A percentile compares a stretch with the other conserved stretches of the same genome.
Conservation (phyloP, 1,140 invertebrate genomes). For the Lordiphosa stackelbergi region DNA sequence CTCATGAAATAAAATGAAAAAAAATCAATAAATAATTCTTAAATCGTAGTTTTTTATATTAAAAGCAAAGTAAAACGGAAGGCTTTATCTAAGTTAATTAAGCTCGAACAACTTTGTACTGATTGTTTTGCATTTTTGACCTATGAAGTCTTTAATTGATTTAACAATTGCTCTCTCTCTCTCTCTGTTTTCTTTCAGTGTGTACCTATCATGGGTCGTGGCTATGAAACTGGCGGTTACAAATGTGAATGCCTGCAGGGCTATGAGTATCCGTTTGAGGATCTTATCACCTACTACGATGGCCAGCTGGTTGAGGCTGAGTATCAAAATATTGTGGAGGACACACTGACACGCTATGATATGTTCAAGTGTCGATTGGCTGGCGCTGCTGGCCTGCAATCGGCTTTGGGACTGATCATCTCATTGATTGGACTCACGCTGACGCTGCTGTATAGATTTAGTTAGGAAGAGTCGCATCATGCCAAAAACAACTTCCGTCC, state of each 20-base stretch:
- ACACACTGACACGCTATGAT: slow-evolving; percentile 88
- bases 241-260: slow-evolving; percentile 99
- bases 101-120: too few species aligned
- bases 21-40: too few species aligned
- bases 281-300: slow-evolving; percentile 95
- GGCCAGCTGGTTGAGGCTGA: slow-evolving; percentile 97
- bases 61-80: too few species aligned
- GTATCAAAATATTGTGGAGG: slow-evolving; percentile 89
- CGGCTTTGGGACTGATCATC: slow-evolving; percentile 76
- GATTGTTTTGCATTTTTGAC: too few species aligned
- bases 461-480: slow-evolving; percentile 41
- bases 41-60: too few species aligned
- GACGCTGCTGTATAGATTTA: slow-evolving; percentile 71
- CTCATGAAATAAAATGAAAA: too few species aligned
- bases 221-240: slow-evolving; percentile 95
- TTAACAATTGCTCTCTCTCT: background rate
- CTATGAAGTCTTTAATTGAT: too few species aligned
- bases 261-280: slow-evolving; percentile 98
- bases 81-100: too few species aligned
- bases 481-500: slow-evolving; percentile 63
- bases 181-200: slow-evolving; percentile 86
- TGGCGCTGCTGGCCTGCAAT: slow-evolving; percentile 83
- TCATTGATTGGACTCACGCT: slow-evolving; percentile 63
- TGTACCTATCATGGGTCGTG: slow-evolving; percentile 93
- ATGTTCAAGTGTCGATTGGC: slow-evolving; percentile 95